phyloP scores from a whole-genome alignment of 2,888 invertebrate species.

The Ophioninae sp. region DNA sequence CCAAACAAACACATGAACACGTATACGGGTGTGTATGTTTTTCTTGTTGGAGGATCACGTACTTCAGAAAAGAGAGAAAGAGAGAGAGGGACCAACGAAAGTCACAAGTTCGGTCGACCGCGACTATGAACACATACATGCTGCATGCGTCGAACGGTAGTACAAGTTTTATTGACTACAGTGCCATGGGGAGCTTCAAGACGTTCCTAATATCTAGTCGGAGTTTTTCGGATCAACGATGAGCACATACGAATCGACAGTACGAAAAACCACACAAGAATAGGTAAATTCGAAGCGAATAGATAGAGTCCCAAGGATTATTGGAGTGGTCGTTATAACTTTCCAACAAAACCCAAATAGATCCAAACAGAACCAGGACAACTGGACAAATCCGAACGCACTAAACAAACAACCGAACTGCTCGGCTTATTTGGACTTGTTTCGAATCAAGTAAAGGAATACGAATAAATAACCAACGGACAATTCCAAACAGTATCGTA shows the following conservation, averaged over 20 bases:
- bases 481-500: not conserved
- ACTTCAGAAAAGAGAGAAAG: constrained; percentile 13
- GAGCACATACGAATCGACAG: constrained; percentile 18
- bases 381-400: not conserved
- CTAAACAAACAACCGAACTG: not conserved
- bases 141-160: constrained; percentile 3
- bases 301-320: constrained; percentile 9
- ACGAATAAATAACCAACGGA: not conserved
- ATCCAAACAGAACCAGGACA: not conserved
- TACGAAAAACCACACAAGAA: constrained; percentile 36
- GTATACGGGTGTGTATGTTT: not conserved
- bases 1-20: constrained; percentile 16
- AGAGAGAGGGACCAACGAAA: constrained; percentile 3
- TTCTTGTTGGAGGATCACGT: constrained; percentile 54
- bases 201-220: constrained; percentile 24
- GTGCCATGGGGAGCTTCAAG: constrained; percentile 27
- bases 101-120: constrained; percentile 34
- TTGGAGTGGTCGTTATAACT: constrained; percentile 20
- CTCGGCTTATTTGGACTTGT: not conserved
- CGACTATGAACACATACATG: constrained; percentile 23
- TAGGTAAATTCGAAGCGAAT: constrained; percentile 23
- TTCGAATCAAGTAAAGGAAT: not conserved
- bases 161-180: constrained; percentile 26
- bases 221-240: not conserved
- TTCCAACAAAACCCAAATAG: not conserved